Conservation (phyloP, 2,797 vertebrate genomes). For the Sparidentex hasta region DNA sequence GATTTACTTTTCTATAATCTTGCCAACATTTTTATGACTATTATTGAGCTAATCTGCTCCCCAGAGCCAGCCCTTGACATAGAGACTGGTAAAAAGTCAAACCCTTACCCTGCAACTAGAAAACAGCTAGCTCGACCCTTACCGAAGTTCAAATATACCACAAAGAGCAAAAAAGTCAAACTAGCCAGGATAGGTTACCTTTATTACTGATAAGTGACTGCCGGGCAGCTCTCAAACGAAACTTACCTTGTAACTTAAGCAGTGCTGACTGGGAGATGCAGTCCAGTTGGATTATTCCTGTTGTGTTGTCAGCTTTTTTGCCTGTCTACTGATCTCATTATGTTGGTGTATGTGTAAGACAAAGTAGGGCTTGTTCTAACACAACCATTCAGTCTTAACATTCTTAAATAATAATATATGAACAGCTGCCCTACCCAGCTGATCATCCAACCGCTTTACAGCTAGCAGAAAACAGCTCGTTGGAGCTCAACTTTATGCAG, state of each 20-base stretch:
- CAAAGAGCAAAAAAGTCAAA: not conserved
- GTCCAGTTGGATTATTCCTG: no score
- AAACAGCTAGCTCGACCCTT: rapidly evolving
- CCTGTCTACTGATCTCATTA: not conserved
- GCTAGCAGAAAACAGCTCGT: not conserved
- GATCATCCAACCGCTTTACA: not conserved
- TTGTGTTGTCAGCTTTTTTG: no score
- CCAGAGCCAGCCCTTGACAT: not conserved
- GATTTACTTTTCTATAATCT: not conserved
- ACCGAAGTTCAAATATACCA: not conserved
- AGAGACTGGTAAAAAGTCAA: no score
- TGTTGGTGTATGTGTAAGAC: not conserved
- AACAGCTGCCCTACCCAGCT: not conserved
- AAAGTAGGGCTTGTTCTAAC: not conserved
- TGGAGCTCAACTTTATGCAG: not conserved
- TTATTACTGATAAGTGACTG: no score
- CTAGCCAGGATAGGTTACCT: no score
- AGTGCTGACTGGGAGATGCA: no score
- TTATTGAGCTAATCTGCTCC: not conserved
- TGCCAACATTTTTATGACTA: not conserved
- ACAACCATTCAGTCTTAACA: not conserved
- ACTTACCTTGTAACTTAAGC: no score
- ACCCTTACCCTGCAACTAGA: not conserved
- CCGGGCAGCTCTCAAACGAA: no score
- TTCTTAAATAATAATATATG: not conserved